Evolutionary conservation across 2,797 vertebrate species (phyloP), one percentile per base, ranked within the genome.

Genomic region (Antennarius maculatus): DNA sequence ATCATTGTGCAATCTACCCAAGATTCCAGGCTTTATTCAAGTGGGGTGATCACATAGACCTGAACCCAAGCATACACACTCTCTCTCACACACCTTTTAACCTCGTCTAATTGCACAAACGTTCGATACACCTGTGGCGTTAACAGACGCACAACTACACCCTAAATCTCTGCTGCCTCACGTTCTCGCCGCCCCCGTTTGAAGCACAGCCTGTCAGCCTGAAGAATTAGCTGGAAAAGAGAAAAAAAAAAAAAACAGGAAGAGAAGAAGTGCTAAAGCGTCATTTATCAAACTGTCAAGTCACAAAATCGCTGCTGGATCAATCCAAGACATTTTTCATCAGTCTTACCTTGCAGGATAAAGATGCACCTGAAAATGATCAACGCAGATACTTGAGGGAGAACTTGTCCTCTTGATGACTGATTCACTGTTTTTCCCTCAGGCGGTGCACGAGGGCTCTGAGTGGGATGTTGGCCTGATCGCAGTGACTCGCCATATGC

Each of bases 331-430:
- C 23, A 23, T 23, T 23, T 23, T 23, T 23, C 23, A 23, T 23
- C 58, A 1, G 41, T 60, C 69, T 66, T 7, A 27, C 71, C 54
- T 50, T 14, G 58, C 59, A 65, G 64, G 78, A 77, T 69, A 41
- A 72, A 75, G 72, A 69, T 66, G 68, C 2, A 59, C 29, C 46
- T 76, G 57, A 85, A 77, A 77, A 50, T 68, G 54, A 85, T 80
- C 75, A 75, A 50, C 68, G 65, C 53, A 48, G 77, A 58, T 59
- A 54, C 46, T 61, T 78, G 61, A 6, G 59, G 46, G 61, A 52
- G 66, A 55, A 23, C 23, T 23, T 23, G 23, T 23, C 23, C 23
- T 23, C 34, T 53, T 56, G 18, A 63, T 16, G 47, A 63, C 64
- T 64, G 56, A 80, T 64, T 71, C 66, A 17, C 28, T 53, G 56